Evolutionary conservation across 2,888 invertebrate genomes (phyloP), one percentile per base, ranked within the genome.

Genomic region (Rhodophaea formosa): DNA sequence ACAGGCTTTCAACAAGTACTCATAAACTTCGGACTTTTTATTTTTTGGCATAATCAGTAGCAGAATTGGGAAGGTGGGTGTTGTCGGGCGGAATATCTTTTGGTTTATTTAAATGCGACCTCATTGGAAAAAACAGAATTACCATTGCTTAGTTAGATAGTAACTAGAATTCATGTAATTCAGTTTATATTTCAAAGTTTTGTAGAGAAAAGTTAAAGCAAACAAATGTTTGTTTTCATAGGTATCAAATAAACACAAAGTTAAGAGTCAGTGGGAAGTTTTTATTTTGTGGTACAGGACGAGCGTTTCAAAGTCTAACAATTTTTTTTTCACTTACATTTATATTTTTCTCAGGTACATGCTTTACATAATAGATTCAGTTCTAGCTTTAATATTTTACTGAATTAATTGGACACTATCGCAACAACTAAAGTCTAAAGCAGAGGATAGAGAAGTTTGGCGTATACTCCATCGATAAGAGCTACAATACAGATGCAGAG

Each of bases 1-100:
- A 68, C 58, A 71, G 75, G 66, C 68, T 63, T 67, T 71, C 68
- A 59, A 64, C 55, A 70, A 23, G 23, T n/a, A 71, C 66, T 64
- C 68, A 67, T 35, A 59, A 62, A 53, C 43, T 62, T 60, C 58
- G 8, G 12, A 49, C 30, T 56, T 59, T 62, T 59, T 54, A 56
- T 59, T 53, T 52, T 59, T 46, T 39, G 23, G 53, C 54, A 59
- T 61, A 59, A 57, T 56, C 15, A 12, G 44, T 7, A 44, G 15
- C 51, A 51, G 51, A 51, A 32, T 32, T 12, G 12, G 35, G 51
- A 32, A 43, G 29, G 53, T 43, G 53, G 44, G 23, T 10, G 35
- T 16, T 17, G 53, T 16, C 7, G 53, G 53, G 30, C 14, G 30
- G 53, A 44, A 53, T 44, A 44, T 30, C 14, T 42, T 53, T 44